phyloP scores from a whole-genome alignment of 2,888 invertebrate species.

The Chymomyza caudatula region DNA sequence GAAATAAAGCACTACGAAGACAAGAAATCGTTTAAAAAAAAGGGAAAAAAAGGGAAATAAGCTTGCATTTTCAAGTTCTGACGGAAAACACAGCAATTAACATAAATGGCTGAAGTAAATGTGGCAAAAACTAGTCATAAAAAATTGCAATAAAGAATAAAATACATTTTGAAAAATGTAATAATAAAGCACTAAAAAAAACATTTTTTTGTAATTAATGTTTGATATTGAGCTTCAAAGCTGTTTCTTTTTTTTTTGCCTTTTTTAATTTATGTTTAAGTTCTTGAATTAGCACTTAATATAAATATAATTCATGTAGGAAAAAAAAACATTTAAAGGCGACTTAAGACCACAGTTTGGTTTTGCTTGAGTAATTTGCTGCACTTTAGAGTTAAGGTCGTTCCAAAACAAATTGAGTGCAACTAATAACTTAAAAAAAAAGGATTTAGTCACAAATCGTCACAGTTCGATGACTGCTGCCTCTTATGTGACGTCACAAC shows the following conservation, averaged over 20 bases:
- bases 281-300: background rate
- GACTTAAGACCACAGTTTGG: background rate
- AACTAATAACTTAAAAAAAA: background rate
- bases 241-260: background rate
- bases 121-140: no score
- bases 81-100: slow-evolving; percentile 53
- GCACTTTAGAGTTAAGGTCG: background rate
- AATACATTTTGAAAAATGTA: background rate
- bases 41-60: slow-evolving; percentile 18
- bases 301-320: background rate
- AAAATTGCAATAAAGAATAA: background rate
- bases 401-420: no score
- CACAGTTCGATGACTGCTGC: no score
- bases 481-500: no score
- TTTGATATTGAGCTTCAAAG: background rate
- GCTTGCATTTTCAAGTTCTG: slow-evolving; percentile 17
- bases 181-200: slow-evolving; percentile 4
- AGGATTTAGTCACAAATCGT: no score
- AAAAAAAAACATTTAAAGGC: background rate
- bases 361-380: background rate
- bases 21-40: background rate
- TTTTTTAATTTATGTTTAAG: background rate
- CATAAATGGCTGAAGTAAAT: slow-evolving; percentile 33
- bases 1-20: slow-evolving; percentile 3
- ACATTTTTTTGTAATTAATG: slow-evolving; percentile 19